Evolutionary conservation across 2,113 vertebrate genomes (phyloP), one percentile per base, ranked within the genome.

Genomic region (Columbina picui): DNA sequence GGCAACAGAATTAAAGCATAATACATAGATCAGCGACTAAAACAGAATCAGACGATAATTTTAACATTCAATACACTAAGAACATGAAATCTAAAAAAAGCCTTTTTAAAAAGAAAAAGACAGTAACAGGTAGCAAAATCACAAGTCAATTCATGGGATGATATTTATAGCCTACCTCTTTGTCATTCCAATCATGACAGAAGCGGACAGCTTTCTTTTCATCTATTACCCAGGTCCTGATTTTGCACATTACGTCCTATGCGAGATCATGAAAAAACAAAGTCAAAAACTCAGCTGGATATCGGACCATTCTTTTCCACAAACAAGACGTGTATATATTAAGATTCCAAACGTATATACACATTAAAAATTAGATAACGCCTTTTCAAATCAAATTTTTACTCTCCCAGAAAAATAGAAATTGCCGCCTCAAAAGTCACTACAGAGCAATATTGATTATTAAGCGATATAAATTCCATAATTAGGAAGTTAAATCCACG

Each of bases 191-290:
- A 77, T 99, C 98, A 68, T 97, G 99, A 98, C 98, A 98, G 98
- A 98, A 99, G 84, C 98, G 98, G 91, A 99, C 98, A 96, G 98
- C 98, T 98, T 99, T 99, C 98, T 99, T 99, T 98, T 99, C 98
- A 98, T 99, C 99, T 98, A 98, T 97, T 97, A 99, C 98, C 99
- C 99, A 99, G 97, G 98, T 99, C 98, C 99, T 99, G 98, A 99
- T 99, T 99, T 99, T 99, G 98, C 99, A 99, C 98, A 99, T 99
- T 98, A 99, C 98, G 45, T 99, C 99, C 99, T 99, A 98, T 45
- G 94, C 96, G 97, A 97, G 96, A 98, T 98, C 98, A 98, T 98
- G 98, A 98, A 97, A 98, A 98, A 98, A 98, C 97, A 98, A 98
- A 98, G 96, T 98, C 98, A 99, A 98, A 98, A 98, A 97, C 97